phyloP scores from a whole-genome alignment of 2,797 vertebrate species.

The Brotula barbata region DNA sequence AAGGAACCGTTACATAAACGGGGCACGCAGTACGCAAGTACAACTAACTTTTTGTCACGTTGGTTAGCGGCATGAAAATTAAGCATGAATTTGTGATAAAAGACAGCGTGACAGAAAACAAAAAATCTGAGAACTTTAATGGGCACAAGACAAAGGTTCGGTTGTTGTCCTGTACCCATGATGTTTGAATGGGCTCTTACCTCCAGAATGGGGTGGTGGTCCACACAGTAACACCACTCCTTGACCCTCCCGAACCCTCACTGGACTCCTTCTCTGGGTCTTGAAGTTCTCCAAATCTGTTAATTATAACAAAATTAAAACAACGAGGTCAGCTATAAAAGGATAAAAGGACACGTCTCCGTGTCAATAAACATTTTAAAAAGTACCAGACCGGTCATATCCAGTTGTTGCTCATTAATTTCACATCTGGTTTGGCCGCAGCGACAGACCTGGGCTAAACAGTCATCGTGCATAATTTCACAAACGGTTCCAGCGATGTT shows the following conservation, averaged over 20 bases:
- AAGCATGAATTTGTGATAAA: too few relatives aligned
- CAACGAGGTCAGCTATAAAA: slow-evolving; percentile 29
- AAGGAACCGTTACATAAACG: too few relatives aligned
- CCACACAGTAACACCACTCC: slow-evolving; percentile 95
- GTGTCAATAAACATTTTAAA: slow-evolving; percentile 25
- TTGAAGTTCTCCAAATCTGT: slow-evolving; percentile 96
- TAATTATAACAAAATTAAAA: slow-evolving; percentile 44
- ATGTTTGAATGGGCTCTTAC: too few relatives aligned
- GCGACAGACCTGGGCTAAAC: slow-evolving; percentile 18
- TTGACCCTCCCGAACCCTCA: slow-evolving; percentile 93
- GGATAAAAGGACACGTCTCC: slow-evolving; percentile 2
- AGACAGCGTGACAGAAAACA: too few relatives aligned
- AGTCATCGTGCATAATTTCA: slow-evolving; percentile 32
- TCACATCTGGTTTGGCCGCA: slow-evolving; percentile 26
- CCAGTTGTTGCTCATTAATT: slow-evolving; percentile 27
- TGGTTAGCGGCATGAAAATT: too few relatives aligned
- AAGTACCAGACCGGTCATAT: slow-evolving; percentile 27
- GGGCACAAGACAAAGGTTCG: too few relatives aligned
- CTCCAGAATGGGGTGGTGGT: slow-evolving; percentile 90
- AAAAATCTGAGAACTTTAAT: too few relatives aligned
- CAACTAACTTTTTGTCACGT: too few relatives aligned
- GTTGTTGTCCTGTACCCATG: too few relatives aligned
- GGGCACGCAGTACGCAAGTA: too few relatives aligned
- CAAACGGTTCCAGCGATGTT: slow-evolving; percentile 37
- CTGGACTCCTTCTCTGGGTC: slow-evolving; percentile 88